Base-by-base conservation (phyloP, 2,888 invertebrate species). In the Clunio marinus region DNA sequence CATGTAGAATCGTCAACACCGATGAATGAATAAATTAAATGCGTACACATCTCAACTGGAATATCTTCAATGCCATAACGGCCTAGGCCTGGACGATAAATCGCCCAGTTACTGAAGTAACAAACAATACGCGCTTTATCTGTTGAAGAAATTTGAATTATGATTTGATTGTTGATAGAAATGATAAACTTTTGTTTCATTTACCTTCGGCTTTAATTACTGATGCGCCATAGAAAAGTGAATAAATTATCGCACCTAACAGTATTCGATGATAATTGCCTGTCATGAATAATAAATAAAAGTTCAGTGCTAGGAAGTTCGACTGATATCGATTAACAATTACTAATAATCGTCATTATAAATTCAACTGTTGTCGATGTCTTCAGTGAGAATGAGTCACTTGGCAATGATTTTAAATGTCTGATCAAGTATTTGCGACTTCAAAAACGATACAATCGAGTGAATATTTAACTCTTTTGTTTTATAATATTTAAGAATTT, bases 1-100 rank as follows among this genome's bases (percentile, higher is more conserved):
- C 89, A 88, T 13, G 83, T 84, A 32, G 84, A 84, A 77, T 92
- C 88, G 72, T 89, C 84, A 70, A 93, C 88, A 1, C 93, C 93
- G 72, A 93, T 88, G 78, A 94, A 94, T 1, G 93, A 91, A 79
- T 94, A 94, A 65, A 94, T 86, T 57, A 93, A 77, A 76, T 94
- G 93, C 0, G 93, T 93, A 76, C 93, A 94, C 70, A 89, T 78
- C 70, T 89, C 86, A 0, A 85, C 88, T 0, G 93, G 93, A 60
- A 93, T 84, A 76, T 94, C 92, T 68, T 91, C 88, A 71, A 93
- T 85, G n/a, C 84, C 87, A 75, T 93, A 94, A 32, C 85, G 84
- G 0, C 93, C 93, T 8, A 88, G 79, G 2, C 88, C 92, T 0
- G 91, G 91, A 37, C 93, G 83, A 79, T 92, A 89, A 68, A 92